Base-by-base conservation (phyloP, 2,797 vertebrate species). In the Tangara arthus region DNA sequence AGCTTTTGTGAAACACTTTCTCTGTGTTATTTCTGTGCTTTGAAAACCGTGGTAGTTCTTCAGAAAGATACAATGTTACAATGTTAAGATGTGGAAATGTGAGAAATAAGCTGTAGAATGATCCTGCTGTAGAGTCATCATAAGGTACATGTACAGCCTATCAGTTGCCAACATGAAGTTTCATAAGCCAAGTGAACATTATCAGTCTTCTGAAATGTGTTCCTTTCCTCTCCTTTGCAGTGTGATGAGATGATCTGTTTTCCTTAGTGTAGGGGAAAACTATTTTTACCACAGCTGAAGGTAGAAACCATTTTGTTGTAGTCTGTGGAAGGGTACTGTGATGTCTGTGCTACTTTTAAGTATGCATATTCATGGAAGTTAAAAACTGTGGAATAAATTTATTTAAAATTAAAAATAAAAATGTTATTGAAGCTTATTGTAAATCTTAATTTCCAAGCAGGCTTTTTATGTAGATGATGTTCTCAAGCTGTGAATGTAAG, bases 41-140 rank as follows among this genome's bases (percentile, higher is more conserved):
- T 34, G 44, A 82, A 82, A 55, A 20, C 34, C 0, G 0, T n/a
- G 28, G 6, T 81, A 41, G 32, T 72, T 84, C 23, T 89, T 93
- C 23, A 49, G 11, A 21, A 22, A 47, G 23, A 12, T 57, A 12
- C 0, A 0, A 6, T 47, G 9, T 59, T 57, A 12, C 0, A 0
- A 6, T 47, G 9, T 59, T 47, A 68, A 56, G 46, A 30, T 66
- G 20, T 0, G 0, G 63, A 82, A 80, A 64, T 1, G 0, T 52
- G 26, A 70, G 44, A 82, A 87, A 18, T 63, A 66, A 93, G 8
- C n/a, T 57, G 16, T 41, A 14, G 8, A 81, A 46, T 37, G 24
- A 53, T 90, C 15, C 22, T 61, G 13, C 21, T 49, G 4, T 59
- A 42, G 12, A 77, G 9, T 63, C 17, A 18, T 50, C 30, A 15